A percentile compares a stretch with the other conserved stretches of the same genome.
These are phyloP conservation scores for Eira barbara DNA, from an alignment of 2,113 vertebrate genomes.

Conservation along the genomic window DNA sequence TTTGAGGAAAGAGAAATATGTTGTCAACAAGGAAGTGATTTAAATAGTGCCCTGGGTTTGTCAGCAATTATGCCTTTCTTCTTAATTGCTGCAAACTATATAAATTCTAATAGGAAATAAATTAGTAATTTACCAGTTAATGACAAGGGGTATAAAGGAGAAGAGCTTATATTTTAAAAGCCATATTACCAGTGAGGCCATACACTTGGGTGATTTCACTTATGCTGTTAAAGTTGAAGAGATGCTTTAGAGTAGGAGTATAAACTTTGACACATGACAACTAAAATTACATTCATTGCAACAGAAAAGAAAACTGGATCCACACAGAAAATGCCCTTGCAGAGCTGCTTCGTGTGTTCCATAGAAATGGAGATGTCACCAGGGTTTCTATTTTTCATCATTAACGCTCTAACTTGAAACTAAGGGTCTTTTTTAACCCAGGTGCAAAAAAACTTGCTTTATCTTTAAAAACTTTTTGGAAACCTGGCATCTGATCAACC, in stretches of 20 bases:
- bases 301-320: slow-evolving; percentile 13
- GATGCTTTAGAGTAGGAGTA: slow-evolving; percentile 79
- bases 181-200: slow-evolving; percentile 80
- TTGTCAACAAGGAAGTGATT: slow-evolving; percentile 92
- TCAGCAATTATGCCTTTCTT: slow-evolving; percentile 91
- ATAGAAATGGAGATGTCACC: neutral
- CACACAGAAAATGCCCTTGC: neutral
- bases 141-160: slow-evolving; percentile 87
- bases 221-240: slow-evolving; percentile 82
- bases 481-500: neutral
- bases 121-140: slow-evolving; percentile 90
- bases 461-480: slow-evolving; percentile 31
- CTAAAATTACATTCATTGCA: slow-evolving; percentile 66
- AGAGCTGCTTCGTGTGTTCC: neutral
- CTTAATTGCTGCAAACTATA: slow-evolving; percentile 90
- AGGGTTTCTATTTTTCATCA: neutral
- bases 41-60: slow-evolving; percentile 90
- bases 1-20: slow-evolving; percentile 90
- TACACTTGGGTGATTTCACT: slow-evolving; percentile 81
- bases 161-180: slow-evolving; percentile 84
- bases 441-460: neutral
- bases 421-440: neutral
- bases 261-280: slow-evolving; percentile 82
- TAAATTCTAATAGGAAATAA: slow-evolving; percentile 92
- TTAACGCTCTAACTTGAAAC: neutral